A percentile compares a stretch with the other conserved stretches of the same genome.
phyloP scores from a whole-genome alignment of 1,140 invertebrate species.

The Trissolcus basalis region DNA sequence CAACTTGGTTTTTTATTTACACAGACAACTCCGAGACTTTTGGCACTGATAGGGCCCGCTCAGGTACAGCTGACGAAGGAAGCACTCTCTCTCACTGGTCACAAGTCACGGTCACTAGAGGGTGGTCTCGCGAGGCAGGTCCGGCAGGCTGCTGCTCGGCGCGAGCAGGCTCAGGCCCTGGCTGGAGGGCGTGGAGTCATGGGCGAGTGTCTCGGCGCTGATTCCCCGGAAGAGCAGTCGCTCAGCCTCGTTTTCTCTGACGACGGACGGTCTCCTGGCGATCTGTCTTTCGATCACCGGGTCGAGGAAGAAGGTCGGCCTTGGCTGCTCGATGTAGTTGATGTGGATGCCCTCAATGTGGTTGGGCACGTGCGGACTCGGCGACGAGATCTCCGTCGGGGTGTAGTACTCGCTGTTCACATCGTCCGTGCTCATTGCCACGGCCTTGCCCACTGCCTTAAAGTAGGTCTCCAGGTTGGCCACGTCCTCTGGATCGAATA shows the following conservation, averaged over 20 bases:
- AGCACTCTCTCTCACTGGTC: slow-evolving; percentile 40
- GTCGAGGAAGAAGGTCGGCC: slow-evolving; percentile 63
- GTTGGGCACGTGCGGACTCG: slow-evolving; percentile 62
- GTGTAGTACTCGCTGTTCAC: slow-evolving; percentile 86
- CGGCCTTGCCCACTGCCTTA: slow-evolving; percentile 66
- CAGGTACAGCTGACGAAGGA: slow-evolving; percentile 27
- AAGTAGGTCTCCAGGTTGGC: slow-evolving; percentile 77
- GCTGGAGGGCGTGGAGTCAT: slow-evolving; percentile 56
- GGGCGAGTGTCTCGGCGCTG: slow-evolving; percentile 69
- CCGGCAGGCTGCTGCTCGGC: slow-evolving; percentile 76
- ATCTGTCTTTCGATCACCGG: slow-evolving; percentile 65
- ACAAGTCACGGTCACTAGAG: slow-evolving; percentile 47
- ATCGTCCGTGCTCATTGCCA: slow-evolving; percentile 75
- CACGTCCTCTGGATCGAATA: slow-evolving; percentile 82
- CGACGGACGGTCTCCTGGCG: slow-evolving; percentile 67
- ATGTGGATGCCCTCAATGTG: slow-evolving; percentile 78
- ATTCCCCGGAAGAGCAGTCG: slow-evolving; percentile 65
- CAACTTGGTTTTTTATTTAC: slow-evolving; percentile 17
- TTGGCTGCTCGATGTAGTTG: slow-evolving; percentile 78
- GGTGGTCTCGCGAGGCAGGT: slow-evolving; percentile 70
- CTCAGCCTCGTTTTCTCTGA: slow-evolving; percentile 56
- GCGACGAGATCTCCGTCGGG: slow-evolving; percentile 80
- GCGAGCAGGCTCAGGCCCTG: slow-evolving; percentile 71
- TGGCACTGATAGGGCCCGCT: slow-evolving; percentile 22
- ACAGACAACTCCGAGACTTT: slow-evolving; percentile 10